Conservation (phyloP, 2,797 vertebrate genomes). For the Chiroxiphia lanceolata region DNA sequence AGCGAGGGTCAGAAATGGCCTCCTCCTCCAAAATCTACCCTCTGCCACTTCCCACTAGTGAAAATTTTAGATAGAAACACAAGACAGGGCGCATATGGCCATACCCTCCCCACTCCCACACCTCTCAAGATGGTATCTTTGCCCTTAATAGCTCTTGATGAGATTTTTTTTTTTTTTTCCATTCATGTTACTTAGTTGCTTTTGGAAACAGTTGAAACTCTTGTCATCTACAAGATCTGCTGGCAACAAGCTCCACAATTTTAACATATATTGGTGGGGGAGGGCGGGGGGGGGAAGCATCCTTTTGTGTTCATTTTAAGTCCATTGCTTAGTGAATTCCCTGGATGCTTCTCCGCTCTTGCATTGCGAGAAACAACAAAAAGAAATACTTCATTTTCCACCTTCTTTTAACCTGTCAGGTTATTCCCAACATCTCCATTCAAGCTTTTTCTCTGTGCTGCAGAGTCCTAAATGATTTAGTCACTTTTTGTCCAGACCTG, state of each 20-base stretch:
- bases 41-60: not conserved
- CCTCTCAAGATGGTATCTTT: not conserved
- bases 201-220: not conserved
- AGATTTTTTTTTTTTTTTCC: not conserved
- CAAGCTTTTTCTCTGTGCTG: not conserved
- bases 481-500: not conserved
- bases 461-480: not conserved
- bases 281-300: fast-evolving
- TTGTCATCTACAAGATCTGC: not conserved
- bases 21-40: not conserved
- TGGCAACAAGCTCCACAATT: not conserved
- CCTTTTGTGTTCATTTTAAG: not conserved
- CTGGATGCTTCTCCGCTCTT: not conserved
- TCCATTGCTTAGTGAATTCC: not conserved
- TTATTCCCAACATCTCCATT: not conserved
- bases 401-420: not conserved
- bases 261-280: not conserved
- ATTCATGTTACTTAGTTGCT: not conserved
- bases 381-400: not conserved
- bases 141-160: not conserved
- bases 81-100: not conserved
- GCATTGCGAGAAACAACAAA: not conserved
- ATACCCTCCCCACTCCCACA: not conserved
- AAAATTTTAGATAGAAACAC: not conserved
- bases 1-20: not conserved